phyloP scores from a whole-genome alignment of 2,888 invertebrate species.

The Sinotaia quadrata region DNA sequence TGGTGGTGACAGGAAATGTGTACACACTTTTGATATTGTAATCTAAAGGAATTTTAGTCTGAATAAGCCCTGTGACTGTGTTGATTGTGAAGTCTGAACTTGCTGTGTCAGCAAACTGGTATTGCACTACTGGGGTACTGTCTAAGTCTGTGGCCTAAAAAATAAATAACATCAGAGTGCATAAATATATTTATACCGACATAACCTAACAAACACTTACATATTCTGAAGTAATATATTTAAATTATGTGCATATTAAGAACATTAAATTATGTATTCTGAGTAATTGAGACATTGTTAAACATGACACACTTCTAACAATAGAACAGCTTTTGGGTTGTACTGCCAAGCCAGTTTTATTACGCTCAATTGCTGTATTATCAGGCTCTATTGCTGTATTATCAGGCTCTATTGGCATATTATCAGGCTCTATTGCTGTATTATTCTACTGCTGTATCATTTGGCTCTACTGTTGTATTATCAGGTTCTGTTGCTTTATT shows the following conservation, averaged over 20 bases:
- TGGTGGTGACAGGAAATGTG: constrained; percentile 30
- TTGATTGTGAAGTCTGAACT: background rate
- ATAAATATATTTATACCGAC: background rate
- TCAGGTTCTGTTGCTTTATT: too few species aligned
- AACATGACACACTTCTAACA: too few species aligned
- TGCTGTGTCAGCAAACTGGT: constrained; percentile 3
- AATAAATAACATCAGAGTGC: background rate
- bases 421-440: too few species aligned
- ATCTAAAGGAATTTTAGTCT: constrained; percentile 3
- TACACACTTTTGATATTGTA: constrained; percentile 25
- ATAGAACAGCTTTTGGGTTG: too few species aligned
- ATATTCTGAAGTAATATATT: too few species aligned
- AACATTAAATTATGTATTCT: background rate
- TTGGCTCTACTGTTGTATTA: too few species aligned
- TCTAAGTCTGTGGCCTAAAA: constrained; percentile 35
- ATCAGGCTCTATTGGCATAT: too few species aligned
- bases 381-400: too few species aligned
- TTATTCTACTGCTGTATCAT: too few species aligned
- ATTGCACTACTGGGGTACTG: constrained; percentile 2
- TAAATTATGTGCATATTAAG: background rate
- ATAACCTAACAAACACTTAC: background rate
- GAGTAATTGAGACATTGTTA: too few species aligned
- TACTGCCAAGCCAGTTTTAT: too few species aligned
- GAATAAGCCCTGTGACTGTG: background rate
- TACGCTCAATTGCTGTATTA: too few species aligned